A percentile compares a stretch with the other conserved stretches of the same genome.
These are phyloP conservation scores for Pampus argenteus DNA, from an alignment of 2,797 vertebrate species.

Conservation along the genomic window DNA sequence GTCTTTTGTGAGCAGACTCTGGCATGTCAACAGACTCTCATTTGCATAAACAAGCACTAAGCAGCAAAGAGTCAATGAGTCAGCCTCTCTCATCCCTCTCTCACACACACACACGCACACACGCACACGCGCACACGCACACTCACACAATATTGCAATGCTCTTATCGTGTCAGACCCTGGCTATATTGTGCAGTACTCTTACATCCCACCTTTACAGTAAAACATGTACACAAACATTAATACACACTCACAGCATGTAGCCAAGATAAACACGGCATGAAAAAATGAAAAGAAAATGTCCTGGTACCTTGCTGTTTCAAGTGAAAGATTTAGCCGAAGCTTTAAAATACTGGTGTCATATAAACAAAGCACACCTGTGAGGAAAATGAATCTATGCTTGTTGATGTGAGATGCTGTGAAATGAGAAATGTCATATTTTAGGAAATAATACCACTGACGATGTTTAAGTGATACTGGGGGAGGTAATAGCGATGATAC, in stretches of 20 bases:
- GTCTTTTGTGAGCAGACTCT: conserved; percentile 65
- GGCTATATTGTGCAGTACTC: conserved; percentile 34
- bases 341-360: conserved; percentile 7
- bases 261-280: background rate
- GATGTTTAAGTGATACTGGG: background rate
- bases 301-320: conserved; percentile 1
- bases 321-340: conserved; percentile 5
- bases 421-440: background rate
- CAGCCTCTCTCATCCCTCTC: conserved; percentile 50
- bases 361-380: background rate
- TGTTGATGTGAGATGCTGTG: background rate
- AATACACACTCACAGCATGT: background rate
- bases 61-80: conserved; percentile 75
- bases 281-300: conserved; percentile 7
- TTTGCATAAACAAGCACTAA: conserved; percentile 74
- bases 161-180: conserved; percentile 48
- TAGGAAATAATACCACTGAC: background rate
- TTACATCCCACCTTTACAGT: conserved; percentile 34
- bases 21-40: conserved; percentile 75
- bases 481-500: background rate
- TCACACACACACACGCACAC: conserved; percentile 19
- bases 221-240: conserved; percentile 6
- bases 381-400: background rate
- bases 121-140: conserved; percentile 16
- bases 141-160: conserved; percentile 29